These are phyloP conservation scores for Morpho deidamia DNA, from an alignment of 2,888 invertebrate species.

Conservation along the genomic window DNA sequence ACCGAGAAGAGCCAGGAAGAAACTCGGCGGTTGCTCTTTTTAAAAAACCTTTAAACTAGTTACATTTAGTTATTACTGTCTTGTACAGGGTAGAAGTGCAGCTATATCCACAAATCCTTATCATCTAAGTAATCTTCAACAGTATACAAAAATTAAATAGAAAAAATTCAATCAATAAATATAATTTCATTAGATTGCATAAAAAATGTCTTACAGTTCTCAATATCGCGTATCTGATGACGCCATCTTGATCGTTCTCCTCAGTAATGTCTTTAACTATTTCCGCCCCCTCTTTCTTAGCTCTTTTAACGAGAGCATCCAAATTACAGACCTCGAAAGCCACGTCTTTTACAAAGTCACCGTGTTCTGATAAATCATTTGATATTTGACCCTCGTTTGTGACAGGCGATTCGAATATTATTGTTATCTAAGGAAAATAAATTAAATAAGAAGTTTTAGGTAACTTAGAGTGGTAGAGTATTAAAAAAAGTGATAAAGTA, in stretches of 20 bases:
- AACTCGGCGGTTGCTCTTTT: too few species aligned
- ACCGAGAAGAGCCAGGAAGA: too few species aligned
- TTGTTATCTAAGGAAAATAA: slow-evolving; percentile 81
- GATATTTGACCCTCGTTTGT: slow-evolving; percentile 82
- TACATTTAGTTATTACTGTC: too few species aligned
- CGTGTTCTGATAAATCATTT: slow-evolving; percentile 88
- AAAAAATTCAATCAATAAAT: too few species aligned
- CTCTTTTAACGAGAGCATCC: slow-evolving; percentile 88
- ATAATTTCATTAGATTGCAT: neutral
- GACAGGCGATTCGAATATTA: slow-evolving; percentile 94
- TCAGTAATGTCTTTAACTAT: slow-evolving; percentile 90
- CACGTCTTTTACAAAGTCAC: slow-evolving; percentile 97
- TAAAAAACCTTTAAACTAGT: too few species aligned
- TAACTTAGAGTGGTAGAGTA: too few species aligned
- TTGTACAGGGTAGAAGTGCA: too few species aligned
- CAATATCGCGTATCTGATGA: slow-evolving; percentile 90
- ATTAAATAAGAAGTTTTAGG: too few species aligned
- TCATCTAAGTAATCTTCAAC: too few species aligned
- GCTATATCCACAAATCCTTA: too few species aligned
- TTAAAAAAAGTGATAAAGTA: too few species aligned
- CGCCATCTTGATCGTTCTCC: slow-evolving; percentile 90
- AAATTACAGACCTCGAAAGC: slow-evolving; percentile 96
- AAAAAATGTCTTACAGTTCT: slow-evolving; percentile 84
- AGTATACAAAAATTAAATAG: too few species aligned
- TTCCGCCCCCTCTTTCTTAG: slow-evolving; percentile 90